Evolutionary conservation across 2,888 invertebrate species (phyloP), one percentile per base, ranked within the genome.

Genomic region (Melanargia galathea): DNA sequence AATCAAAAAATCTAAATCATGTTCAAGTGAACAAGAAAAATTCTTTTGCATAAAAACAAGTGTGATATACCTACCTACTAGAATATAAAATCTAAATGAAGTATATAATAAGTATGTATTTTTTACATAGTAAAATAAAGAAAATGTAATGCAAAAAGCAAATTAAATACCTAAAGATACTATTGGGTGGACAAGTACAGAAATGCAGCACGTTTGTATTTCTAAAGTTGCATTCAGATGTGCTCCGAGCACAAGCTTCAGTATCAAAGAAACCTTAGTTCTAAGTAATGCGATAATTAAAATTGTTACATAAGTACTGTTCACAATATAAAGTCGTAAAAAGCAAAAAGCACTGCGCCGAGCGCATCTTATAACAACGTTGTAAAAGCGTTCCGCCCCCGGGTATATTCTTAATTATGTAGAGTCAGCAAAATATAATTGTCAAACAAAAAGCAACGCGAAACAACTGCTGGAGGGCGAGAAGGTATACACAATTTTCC

Each of bases 351-450:
- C 46, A 24, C 35, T 60, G 55, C 49, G 16, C 51, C 18, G 51
- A 51, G 59, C 45, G 61, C 54, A 55, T 66, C 63, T 63, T 63
- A 57, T 35, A 63, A 63, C 54, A 66, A 54, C 66, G 20, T 67
- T 65, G 68, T 63, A 63, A 67, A 67, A 63, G 63, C 66, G 35
- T 43, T n/a, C 49, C 59, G 60, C 70, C 61, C 46, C 58, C 48
- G 58, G 70, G 69, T 60, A 65, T 63, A 62, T 64, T 69, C 68
- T 64, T 69, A 70, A 69, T 69, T 65, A 69, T 57, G 65, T 65
- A 65, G 67, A 67, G 56, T 63, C 65, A 66, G 66, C 66, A 63
- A 68, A 67, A 70, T 69, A 70, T 70, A 70, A 70, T 70, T 68
- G 69, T 63, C 52, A 52, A 52, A 52, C 52, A 35, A 52, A 52